A percentile compares a stretch with the other conserved stretches of the same genome.
Conservation (phyloP, 2,888 invertebrate species). For the Coenonympha glycerion region DNA sequence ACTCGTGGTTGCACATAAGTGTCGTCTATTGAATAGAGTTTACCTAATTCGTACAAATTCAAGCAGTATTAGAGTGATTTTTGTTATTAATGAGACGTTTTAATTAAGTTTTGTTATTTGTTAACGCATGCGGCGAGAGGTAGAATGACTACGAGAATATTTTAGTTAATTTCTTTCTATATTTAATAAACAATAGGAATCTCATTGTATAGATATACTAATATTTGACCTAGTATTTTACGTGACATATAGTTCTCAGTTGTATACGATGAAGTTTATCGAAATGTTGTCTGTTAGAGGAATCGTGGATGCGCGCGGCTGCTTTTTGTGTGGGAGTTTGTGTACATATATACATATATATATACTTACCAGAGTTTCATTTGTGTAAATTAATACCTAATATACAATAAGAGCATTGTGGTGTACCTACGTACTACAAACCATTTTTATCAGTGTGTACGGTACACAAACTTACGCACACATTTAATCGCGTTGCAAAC, state of each 20-base stretch:
- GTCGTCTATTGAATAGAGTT: slow-evolving; percentile 50
- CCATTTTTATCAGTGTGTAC: too few species aligned
- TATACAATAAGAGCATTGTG: too few species aligned
- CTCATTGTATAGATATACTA: slow-evolving; percentile 22
- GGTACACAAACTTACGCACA: neutral
- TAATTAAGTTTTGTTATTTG: slow-evolving; percentile 74
- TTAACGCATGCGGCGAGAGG: slow-evolving; percentile 50
- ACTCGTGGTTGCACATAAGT: slow-evolving; percentile 52
- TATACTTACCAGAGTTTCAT: too few species aligned
- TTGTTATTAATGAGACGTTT: slow-evolving; percentile 71
- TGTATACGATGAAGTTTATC: slow-evolving; percentile 21
- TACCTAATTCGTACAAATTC: slow-evolving; percentile 75
- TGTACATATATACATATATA: neutral
- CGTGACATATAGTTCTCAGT: slow-evolving; percentile 23
- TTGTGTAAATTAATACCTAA: too few species aligned
- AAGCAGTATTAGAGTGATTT: slow-evolving; percentile 75
- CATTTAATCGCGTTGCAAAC: neutral
- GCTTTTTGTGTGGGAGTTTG: neutral
- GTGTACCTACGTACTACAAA: too few species aligned
- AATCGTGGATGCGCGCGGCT: neutral
- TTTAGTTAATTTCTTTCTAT: slow-evolving; percentile 17
- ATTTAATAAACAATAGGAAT: slow-evolving; percentile 20
- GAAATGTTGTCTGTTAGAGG: slow-evolving; percentile 17
- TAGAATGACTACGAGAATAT: slow-evolving; percentile 21
- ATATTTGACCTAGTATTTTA: too few species aligned